Conservation (phyloP, 2,888 invertebrate genomes). For the Melinaea marsaeus region DNA sequence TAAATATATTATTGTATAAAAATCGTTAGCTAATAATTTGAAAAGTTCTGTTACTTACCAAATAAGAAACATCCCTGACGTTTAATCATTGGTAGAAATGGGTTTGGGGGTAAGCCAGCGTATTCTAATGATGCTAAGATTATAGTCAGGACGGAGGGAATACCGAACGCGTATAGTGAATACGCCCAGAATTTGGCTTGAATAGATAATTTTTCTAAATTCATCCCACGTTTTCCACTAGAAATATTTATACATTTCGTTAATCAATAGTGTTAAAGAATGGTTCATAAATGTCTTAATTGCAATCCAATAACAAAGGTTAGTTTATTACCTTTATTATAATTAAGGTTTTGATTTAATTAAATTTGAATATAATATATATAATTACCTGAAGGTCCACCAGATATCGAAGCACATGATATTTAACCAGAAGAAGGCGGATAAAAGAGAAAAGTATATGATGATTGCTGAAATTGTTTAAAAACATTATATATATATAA, state of each 20-base stretch:
- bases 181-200: constrained; percentile 54
- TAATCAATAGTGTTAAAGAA: not conserved
- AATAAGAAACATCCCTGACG: constrained; percentile 59
- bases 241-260: constrained; percentile 12
- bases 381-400: constrained; percentile 83
- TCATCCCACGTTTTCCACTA: constrained; percentile 64
- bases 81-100: constrained; percentile 50
- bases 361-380: not conserved
- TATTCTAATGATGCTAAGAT: constrained; percentile 56
- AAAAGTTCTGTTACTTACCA: constrained; percentile 41
- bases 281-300: too few relatives aligned
- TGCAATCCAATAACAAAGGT: too few relatives aligned
- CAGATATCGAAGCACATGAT: constrained; percentile 88
- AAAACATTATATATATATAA: constrained; percentile 4
- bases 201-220: constrained; percentile 45
- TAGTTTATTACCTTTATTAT: too few relatives aligned
- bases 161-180: constrained; percentile 60
- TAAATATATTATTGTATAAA: not conserved
- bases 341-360: too few relatives aligned
- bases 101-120: constrained; percentile 47
- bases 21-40: too few relatives aligned
- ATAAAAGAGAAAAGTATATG: constrained; percentile 79
- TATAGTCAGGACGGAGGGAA: constrained; percentile 54
- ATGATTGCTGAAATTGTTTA: constrained; percentile 76
- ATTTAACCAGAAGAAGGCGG: constrained; percentile 86